Base-by-base conservation (phyloP, 2,113 vertebrate species). In the Columbina picui region DNA sequence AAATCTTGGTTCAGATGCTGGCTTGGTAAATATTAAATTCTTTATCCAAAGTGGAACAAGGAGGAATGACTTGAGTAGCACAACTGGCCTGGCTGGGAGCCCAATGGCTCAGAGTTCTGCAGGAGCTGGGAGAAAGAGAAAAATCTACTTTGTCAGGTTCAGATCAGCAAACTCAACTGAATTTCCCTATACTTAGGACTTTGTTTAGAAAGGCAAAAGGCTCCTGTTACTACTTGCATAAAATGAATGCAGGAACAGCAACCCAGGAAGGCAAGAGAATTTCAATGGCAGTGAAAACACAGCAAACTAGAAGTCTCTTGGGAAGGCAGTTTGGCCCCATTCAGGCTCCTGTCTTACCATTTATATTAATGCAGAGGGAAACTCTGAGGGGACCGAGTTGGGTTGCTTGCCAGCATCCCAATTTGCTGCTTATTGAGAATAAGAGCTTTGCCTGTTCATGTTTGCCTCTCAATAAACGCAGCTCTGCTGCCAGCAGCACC, bases 221-320 rank as follows among this genome's bases (percentile, higher is more conserved):
- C 49, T 79, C 32, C 32, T 68, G 6, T 56, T 78, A 71, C 59
- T 67, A 9, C 65, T 36, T 43, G 27, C 11, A 49, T 73, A 25
- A 60, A 49, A 84, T 18, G 7, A 64, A 49, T 36, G 74, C 41
- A 22, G 18, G 19, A 16, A 14, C 67, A 79, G 32, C 61, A 50
- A 9, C 32, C 9, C 27, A 22, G 68, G 67, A 56, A 56, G 26
- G 67, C 85, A 34, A 19, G 57, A 60, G 57, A 14, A 14, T n/a
- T 49, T 49, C 64, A 14, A 0, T 27, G 1, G 1, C 59, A 41
- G 53, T 69, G 39, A 41, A 47, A 47, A 16, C 25, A 13, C 0
- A 0, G 41, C 53, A 41, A 50, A 15, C 27, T 15, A 16, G 49
- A 53, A 70, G 27, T 50, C 32, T 9, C 60, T 43, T 0, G 3